A percentile compares a stretch with the other conserved stretches of the same genome.
These are phyloP conservation scores for Xyrauchen texanus DNA, from an alignment of 2,113 vertebrate species.

Conservation along the genomic window DNA sequence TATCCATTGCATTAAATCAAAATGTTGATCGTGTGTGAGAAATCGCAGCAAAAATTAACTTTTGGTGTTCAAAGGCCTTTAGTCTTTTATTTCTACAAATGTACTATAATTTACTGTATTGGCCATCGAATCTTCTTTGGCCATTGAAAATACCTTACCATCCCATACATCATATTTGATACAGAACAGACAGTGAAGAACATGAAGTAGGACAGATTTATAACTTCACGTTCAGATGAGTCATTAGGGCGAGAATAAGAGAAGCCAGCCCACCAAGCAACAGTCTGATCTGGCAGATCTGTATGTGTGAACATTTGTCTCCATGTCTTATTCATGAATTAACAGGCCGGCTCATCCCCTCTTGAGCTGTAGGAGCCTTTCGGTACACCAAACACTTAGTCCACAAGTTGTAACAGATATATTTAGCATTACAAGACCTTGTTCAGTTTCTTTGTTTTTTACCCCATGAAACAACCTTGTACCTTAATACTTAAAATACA, in stretches of 20 bases:
- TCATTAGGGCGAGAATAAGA: not conserved
- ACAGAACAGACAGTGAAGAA: not conserved
- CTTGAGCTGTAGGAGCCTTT: too few species aligned
- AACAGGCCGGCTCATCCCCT: not conserved
- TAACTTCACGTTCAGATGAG: not conserved
- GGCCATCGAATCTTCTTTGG: too few species aligned
- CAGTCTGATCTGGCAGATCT: constrained; percentile 8
- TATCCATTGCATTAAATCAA: too few species aligned
- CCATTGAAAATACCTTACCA: too few species aligned
- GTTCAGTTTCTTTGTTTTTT: too few species aligned
- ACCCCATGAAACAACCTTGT: too few species aligned
- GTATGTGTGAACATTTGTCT: constrained; percentile 32
- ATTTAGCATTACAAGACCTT: not conserved
- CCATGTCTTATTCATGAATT: constrained; percentile 34
- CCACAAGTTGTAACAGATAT: not conserved
- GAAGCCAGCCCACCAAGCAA: not conserved
- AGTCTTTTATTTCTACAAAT: too few species aligned
- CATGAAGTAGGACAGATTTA: not conserved
- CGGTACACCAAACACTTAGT: not conserved
- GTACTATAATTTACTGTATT: too few species aligned
- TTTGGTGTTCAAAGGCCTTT: too few species aligned
- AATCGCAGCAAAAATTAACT: too few species aligned
- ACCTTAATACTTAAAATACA: too few species aligned
- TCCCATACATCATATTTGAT: not conserved
- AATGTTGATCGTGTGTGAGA: too few species aligned